These are phyloP conservation scores for Apolygus lucorum DNA, from an alignment of 1,140 invertebrate genomes.

Conservation along the genomic window DNA sequence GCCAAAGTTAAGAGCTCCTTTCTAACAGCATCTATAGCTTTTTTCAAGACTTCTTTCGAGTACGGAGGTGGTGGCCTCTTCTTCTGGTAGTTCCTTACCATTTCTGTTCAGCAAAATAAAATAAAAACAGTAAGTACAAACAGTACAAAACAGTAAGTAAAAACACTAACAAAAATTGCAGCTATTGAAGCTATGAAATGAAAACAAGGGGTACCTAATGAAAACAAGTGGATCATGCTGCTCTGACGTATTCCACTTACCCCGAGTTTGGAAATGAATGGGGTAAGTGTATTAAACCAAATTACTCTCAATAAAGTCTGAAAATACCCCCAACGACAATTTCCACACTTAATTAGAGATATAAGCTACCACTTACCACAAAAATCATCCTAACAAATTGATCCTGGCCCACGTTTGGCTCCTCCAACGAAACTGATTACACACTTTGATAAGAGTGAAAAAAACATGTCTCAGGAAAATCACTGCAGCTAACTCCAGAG, in stretches of 20 bases:
- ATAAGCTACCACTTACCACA: background rate
- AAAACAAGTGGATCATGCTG: background rate
- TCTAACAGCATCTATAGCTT: background rate
- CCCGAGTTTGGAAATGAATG: background rate
- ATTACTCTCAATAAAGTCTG: background rate
- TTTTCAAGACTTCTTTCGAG: background rate
- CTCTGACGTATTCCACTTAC: background rate
- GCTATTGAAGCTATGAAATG: background rate
- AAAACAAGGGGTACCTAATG: too few species aligned
- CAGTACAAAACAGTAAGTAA: background rate
- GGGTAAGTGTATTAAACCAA: background rate
- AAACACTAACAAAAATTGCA: too few species aligned
- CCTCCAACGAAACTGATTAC: background rate
- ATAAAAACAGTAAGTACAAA: background rate
- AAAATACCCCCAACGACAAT: too few species aligned
- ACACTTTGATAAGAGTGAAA: background rate
- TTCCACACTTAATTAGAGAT: background rate
- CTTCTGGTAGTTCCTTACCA: background rate
- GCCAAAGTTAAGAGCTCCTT: background rate
- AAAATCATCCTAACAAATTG: background rate
- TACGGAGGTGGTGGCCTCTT: background rate
- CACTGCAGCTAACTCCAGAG: too few species aligned
- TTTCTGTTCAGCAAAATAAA: background rate
- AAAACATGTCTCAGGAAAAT: too few species aligned
- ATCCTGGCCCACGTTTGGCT: background rate